Conservation (phyloP, 2,797 vertebrate species). For the Scolopax bukidnonensis region DNA sequence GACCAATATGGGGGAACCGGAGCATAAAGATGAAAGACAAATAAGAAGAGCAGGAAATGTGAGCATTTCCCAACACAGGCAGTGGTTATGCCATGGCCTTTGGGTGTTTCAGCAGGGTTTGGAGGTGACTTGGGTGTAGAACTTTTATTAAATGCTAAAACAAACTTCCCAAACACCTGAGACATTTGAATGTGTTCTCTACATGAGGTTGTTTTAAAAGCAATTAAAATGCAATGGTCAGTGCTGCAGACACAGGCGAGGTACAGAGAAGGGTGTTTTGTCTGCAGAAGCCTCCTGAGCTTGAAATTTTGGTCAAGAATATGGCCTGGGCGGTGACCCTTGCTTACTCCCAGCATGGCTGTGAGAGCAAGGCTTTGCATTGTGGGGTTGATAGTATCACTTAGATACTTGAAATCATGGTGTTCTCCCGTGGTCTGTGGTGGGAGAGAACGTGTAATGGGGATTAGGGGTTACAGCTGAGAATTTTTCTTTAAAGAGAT, state of each 20-base stretch:
- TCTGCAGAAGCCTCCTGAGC: neutral
- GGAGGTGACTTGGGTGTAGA: neutral
- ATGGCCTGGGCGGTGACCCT: neutral
- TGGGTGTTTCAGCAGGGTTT: neutral
- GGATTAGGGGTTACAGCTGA: neutral
- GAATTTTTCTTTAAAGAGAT: neutral
- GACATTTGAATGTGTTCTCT: neutral
- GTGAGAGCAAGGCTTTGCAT: neutral
- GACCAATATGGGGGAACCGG: neutral
- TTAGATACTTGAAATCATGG: accelerated
- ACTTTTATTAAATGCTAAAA: neutral
- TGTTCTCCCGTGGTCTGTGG: neutral
- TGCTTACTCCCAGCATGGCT: neutral
- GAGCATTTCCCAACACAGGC: neutral
- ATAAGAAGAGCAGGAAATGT: neutral
- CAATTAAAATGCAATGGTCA: neutral
- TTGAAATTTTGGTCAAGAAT: neutral
- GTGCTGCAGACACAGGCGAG: neutral
- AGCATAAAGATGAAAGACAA: neutral
- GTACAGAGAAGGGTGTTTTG: neutral
- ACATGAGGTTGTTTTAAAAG: neutral
- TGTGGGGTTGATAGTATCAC: neutral
- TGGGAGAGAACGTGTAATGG: neutral
- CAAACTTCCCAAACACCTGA: neutral
- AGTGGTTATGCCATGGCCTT: neutral